Conservation (phyloP, 2,888 invertebrate genomes). For the Agriopis leucophaearia region DNA sequence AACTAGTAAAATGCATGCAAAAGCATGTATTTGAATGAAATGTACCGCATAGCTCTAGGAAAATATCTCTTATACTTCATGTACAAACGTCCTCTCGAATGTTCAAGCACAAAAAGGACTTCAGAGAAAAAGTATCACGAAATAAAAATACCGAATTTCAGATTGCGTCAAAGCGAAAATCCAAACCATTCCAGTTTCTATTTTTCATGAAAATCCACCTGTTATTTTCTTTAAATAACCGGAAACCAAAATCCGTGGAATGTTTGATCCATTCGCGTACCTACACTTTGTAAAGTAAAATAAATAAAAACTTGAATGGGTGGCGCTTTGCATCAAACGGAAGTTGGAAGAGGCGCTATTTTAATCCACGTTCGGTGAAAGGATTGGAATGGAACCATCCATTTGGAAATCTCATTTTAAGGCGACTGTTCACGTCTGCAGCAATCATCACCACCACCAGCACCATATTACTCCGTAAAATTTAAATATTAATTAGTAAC, state of each 20-base stretch:
- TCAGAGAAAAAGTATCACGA: constrained; percentile 1
- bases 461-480: too few species aligned
- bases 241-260: constrained; percentile 26
- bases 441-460: too few species aligned
- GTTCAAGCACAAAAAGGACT: background rate
- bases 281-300: constrained; percentile 28
- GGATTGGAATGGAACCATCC: constrained; percentile 42
- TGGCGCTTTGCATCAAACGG: constrained; percentile 33
- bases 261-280: constrained; percentile 22
- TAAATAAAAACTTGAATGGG: constrained; percentile 24
- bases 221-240: constrained; percentile 24
- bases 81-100: background rate
- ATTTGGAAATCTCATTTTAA: constrained; percentile 40
- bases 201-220: constrained; percentile 11
- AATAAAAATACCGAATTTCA: constrained; percentile 12
- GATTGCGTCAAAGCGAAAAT: constrained; percentile 17
- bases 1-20: too few species aligned
- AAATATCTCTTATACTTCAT: background rate
- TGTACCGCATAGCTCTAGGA: background rate
- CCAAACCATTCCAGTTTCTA: constrained; percentile 4
- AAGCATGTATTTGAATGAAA: background rate
- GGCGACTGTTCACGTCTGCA: too few species aligned
- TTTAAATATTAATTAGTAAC: too few species aligned
- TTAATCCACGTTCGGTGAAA: constrained; percentile 44
- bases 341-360: constrained; percentile 39